phyloP scores from a whole-genome alignment of 1,140 invertebrate genomes.

The Ectropis grisescens region DNA sequence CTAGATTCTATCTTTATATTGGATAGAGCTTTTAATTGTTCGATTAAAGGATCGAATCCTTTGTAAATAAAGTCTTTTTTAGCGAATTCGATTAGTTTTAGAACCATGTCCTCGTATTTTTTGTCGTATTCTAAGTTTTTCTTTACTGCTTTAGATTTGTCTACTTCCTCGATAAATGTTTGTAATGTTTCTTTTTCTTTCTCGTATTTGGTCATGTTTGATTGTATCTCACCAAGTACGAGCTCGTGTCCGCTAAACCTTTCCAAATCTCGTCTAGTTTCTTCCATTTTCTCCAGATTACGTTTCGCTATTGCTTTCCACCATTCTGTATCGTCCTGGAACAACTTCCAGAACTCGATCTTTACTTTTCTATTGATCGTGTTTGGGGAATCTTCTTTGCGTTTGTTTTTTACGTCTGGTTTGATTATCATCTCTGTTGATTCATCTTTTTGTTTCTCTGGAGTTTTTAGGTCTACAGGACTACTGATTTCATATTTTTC shows the following conservation, averaged over 20 bases:
- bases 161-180: conserved; percentile 56
- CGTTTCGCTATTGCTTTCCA: conserved; percentile 63
- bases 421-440: conserved; percentile 21
- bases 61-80: conserved; percentile 63
- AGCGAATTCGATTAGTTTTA: conserved; percentile 60
- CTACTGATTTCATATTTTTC: conserved; percentile 8
- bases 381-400: conserved; percentile 5
- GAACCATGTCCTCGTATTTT: conserved; percentile 58
- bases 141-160: conserved; percentile 48
- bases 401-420: conserved; percentile 15
- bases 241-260: conserved; percentile 61
- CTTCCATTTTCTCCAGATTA: conserved; percentile 63
- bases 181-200: conserved; percentile 47
- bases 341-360: conserved; percentile 61
- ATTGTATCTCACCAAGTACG: conserved; percentile 44
- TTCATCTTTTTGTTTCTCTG: conserved; percentile 21
- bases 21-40: conserved; percentile 47
- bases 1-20: conserved; percentile 42
- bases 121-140: conserved; percentile 55
- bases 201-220: conserved; percentile 46
- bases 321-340: conserved; percentile 63
- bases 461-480: conserved; percentile 2
- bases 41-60: conserved; percentile 66
- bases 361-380: conserved; percentile 26
- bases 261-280: conserved; percentile 54